These are phyloP conservation scores for Galemys pyrenaicus DNA, from an alignment of 2,113 vertebrate genomes.

Conservation along the genomic window DNA sequence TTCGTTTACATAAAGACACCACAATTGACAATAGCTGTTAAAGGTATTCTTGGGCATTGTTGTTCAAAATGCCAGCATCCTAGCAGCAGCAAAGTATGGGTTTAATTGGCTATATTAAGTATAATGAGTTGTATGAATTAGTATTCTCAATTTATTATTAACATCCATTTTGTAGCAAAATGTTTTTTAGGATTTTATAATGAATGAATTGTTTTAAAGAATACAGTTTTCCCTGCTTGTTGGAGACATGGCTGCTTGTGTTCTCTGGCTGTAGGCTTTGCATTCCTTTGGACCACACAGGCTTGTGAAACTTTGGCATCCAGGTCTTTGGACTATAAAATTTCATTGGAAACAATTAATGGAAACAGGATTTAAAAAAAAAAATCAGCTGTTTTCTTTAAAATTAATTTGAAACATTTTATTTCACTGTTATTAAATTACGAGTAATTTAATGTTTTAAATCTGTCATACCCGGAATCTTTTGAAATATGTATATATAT, in stretches of 20 bases:
- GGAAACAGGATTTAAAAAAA: constrained; percentile 38
- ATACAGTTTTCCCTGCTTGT: constrained; percentile 11
- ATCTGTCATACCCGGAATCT: neutral
- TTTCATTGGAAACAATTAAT: constrained; percentile 63
- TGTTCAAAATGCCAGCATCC: neutral
- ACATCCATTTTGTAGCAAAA: constrained; percentile 49
- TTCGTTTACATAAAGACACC: neutral
- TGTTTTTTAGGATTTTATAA: constrained; percentile 18
- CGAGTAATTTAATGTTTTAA: constrained; percentile 32
- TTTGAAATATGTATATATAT: neutral
- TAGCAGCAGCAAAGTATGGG: neutral
- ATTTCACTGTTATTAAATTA: constrained; percentile 11
- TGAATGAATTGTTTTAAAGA: neutral
- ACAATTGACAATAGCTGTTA: neutral
- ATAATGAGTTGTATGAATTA: constrained; percentile 35
- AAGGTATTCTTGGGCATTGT: neutral
- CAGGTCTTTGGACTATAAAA: constrained; percentile 57
- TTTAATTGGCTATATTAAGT: constrained; percentile 7
- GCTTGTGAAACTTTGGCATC: constrained; percentile 66
- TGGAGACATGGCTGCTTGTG: neutral
- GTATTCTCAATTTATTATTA: neutral
- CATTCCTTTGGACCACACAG: constrained; percentile 67
- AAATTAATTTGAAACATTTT: constrained; percentile 38
- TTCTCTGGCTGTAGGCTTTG: constrained; percentile 50
- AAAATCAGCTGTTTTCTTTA: constrained; percentile 57